Conservation (phyloP, 2,888 invertebrate genomes). For the Sacculina carcini region DNA sequence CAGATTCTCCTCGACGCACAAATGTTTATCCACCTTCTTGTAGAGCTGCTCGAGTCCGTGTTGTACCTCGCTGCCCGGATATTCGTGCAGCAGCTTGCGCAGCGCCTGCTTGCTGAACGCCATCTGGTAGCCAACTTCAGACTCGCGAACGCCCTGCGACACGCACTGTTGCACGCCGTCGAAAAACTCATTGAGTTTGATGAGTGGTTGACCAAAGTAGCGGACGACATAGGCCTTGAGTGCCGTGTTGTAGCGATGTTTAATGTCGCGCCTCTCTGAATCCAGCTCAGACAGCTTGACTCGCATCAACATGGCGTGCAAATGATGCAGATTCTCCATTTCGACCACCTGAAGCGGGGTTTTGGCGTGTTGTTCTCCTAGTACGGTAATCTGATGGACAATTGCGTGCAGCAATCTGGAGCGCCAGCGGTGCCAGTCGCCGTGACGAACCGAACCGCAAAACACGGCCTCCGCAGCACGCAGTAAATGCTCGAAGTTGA, state of each 20-base stretch:
- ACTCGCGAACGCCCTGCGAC: conserved; percentile 75
- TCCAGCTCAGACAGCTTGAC: conserved; percentile 74
- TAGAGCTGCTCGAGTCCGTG: conserved; percentile 74
- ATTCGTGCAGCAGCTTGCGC: conserved; percentile 55
- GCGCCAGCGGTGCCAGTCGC: conserved; percentile 80
- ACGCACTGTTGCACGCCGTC: conserved; percentile 87
- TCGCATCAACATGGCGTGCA: conserved; percentile 59
- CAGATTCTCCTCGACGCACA: conserved; percentile 77
- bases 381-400: conserved; percentile 40
- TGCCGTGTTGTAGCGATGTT: conserved; percentile 65
- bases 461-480: conserved; percentile 47
- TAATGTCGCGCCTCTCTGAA: conserved; percentile 60
- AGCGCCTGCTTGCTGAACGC: conserved; percentile 92
- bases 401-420: conserved; percentile 49
- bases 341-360: conserved; percentile 75
- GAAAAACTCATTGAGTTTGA: conserved; percentile 80
- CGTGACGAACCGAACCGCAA: conserved; percentile 52
- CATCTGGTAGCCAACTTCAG: conserved; percentile 91
- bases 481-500: conserved; percentile 43
- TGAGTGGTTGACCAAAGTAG: conserved; percentile 76
- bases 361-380: conserved; percentile 40
- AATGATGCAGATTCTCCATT: conserved; percentile 86
- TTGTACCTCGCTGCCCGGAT: conserved; percentile 77
- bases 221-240: conserved; percentile 71
- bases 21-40: conserved; percentile 87